Percentiles rank a stretch among this genome's conserved stretches.
phyloP scores from a whole-genome alignment of 2,797 vertebrate genomes.

The Cetoscarus ocellatus region DNA sequence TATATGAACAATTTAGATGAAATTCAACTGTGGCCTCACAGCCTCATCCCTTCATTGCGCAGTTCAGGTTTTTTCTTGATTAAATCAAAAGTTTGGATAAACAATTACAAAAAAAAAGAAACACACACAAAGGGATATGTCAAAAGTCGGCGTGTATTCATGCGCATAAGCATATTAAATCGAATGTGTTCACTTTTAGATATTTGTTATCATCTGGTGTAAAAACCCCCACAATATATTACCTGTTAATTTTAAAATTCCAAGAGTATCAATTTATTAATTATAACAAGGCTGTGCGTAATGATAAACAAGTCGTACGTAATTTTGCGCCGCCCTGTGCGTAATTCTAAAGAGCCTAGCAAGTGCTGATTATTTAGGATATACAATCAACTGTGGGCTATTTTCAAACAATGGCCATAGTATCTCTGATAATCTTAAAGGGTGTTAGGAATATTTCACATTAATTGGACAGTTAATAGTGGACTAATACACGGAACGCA shows the following conservation, averaged over 20 bases:
- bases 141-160: background rate
- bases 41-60: too few species aligned
- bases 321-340: slow-evolving; percentile 23
- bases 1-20: too few species aligned
- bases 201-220: fast-evolving
- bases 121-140: too few species aligned
- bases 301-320: slow-evolving; percentile 3
- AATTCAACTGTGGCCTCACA: too few species aligned
- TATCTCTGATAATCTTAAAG: slow-evolving; percentile 16
- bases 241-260: background rate
- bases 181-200: background rate
- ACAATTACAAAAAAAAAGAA: too few species aligned
- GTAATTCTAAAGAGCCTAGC: background rate
- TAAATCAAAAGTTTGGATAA: too few species aligned
- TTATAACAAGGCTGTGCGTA: background rate
- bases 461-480: background rate
- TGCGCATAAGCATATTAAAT: background rate
- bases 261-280: background rate
- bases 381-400: background rate
- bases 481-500: slow-evolving; percentile 25
- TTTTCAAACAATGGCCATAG: background rate
- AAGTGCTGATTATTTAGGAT: background rate
- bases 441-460: slow-evolving; percentile 7
- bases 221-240: background rate
- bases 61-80: too few species aligned